Evolutionary conservation across 1,140 invertebrate genomes (phyloP).

Genomic region (Antheraea pernyi): DNA sequence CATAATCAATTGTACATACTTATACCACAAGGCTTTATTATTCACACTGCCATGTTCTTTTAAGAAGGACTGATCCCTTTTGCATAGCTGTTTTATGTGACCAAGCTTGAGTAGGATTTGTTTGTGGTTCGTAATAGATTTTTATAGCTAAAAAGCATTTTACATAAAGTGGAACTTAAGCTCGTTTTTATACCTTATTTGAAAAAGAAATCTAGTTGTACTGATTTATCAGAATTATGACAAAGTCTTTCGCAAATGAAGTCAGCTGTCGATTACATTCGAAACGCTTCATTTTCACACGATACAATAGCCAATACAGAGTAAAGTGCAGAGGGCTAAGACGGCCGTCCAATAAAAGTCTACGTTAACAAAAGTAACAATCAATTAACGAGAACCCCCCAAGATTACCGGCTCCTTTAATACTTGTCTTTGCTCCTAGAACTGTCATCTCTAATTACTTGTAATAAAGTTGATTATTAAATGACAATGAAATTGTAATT

Average conservation of each 20-base stretch:
- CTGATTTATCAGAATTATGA: not conserved
- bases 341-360: constrained; percentile 22
- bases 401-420: constrained; percentile 19
- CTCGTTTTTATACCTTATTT: no score
- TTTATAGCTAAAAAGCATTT: no score
- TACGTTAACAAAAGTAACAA: constrained; percentile 27
- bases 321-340: constrained; percentile 6
- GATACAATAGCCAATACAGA: constrained; percentile 14
- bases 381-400: constrained; percentile 25
- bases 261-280: not conserved
- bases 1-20: no score
- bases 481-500: not conserved
- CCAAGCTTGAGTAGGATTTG: no score
- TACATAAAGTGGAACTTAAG: no score
- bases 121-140: no score
- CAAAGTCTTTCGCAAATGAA: not conserved
- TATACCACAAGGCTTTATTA: no score
- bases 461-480: not conserved
- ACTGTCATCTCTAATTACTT: not conserved
- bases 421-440: not conserved
- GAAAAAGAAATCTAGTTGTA: no score
- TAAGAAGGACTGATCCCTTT: no score
- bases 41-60: no score
- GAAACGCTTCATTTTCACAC: constrained; percentile 2
- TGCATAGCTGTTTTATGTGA: no score